Evolutionary conservation across 30 jellyfish, hydroid and myxozoan species (phyloP), one percentile per base, ranked within the genome.

Genomic region (Clytia hemisphaerica): DNA sequence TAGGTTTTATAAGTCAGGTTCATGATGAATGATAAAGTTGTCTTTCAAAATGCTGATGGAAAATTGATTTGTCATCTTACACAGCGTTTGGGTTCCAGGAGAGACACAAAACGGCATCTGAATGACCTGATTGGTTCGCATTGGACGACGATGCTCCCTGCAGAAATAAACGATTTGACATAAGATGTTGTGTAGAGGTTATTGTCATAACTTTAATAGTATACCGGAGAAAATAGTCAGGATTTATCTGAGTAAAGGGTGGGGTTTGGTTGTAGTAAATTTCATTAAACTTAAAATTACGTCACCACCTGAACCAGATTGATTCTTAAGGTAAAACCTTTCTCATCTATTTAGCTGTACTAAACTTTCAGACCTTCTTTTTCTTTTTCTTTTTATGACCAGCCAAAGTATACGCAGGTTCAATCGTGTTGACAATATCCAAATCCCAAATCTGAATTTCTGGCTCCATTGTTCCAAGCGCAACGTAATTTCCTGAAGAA

Each of bases 391-490:
- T 85, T 36, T 68, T 71, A 71, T 77, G 78, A n/a, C 88, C 81
- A 24, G 90, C 89, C 74, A 85, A 46, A 40, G 62, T 53, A 55
- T 48, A 72, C 22, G 92, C 92, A 6, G 96, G 93, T 49, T 85
- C 96, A 50, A 85, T 45, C 4, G 92, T 66, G 45, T 85, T 93
- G 0, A 85, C 96, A 50, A 85, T 75, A 71, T 85, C 96, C 40
- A 85, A 60, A 69, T 85, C 96, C 96, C 96, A 85, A 19, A 85
- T 68, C 45, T 77, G 89, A 19, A 85, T 85, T 45, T 66, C 94
- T 42, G 92, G 96, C 58, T 85, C 96, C 96, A 85, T 85, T 1
- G 96, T 85, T 25, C 96, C 96, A 72, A 85, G 92, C 22, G 96
- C 96, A 38, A 78, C 54, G 44, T 69, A 72, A 40, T 77, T 85